A percentile compares a stretch with the other conserved stretches of the same genome.
Conservation (phyloP, 2,113 vertebrate genomes). For the Rhegmatorhina hoffmannsi region DNA sequence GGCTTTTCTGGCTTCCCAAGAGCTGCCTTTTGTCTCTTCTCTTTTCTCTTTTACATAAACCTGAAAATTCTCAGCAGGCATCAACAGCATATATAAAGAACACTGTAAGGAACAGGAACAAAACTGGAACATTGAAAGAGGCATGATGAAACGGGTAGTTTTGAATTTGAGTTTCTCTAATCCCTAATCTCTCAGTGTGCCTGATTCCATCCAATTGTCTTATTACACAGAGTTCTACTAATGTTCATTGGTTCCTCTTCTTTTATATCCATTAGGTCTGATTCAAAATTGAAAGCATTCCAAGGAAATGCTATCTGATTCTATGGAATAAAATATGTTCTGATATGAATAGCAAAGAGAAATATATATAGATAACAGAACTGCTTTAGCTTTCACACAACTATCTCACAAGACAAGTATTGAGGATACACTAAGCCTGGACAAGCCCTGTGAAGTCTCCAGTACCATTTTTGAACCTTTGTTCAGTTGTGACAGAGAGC, state of each 20-base stretch:
- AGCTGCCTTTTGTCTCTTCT: neutral
- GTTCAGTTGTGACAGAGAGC: neutral
- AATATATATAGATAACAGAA: neutral
- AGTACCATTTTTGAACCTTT: neutral
- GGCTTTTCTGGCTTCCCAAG: neutral
- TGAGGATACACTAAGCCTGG: neutral
- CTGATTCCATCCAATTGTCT: neutral
- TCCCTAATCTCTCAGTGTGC: neutral
- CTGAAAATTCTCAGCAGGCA: neutral
- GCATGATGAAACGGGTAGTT: neutral
- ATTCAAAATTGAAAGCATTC: neutral
- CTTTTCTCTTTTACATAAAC: neutral
- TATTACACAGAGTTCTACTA: fast-evolving
- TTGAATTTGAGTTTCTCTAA: neutral
- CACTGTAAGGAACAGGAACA: neutral
- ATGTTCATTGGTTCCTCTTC: neutral
- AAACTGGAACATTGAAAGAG: neutral
- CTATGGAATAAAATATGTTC: neutral
- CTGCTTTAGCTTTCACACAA: neutral
- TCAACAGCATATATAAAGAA: neutral
- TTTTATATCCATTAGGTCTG: neutral
- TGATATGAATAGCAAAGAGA: neutral
- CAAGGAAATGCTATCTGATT: neutral
- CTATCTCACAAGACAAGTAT: neutral
- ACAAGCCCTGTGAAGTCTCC: neutral